Base-by-base conservation (phyloP, 2,888 invertebrate genomes). In the Metellina segmentata region DNA sequence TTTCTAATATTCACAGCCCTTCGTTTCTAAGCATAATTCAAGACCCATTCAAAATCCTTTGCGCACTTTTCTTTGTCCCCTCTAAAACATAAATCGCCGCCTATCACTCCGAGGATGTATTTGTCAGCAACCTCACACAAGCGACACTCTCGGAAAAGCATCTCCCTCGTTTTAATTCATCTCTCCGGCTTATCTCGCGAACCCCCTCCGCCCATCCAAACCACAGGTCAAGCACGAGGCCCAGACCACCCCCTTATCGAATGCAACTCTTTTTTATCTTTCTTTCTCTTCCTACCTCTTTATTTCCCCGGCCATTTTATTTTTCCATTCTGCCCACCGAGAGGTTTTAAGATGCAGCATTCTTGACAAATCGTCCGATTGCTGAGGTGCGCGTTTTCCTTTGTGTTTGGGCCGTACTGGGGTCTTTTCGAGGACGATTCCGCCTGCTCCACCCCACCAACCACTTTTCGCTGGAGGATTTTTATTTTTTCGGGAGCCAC, bases 331-430 rank as follows among this genome's bases (percentile, higher is more conserved):
- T 49, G 69, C 77, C 13, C 71, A 20, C 70, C 53, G 75, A 81
- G 71, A 20, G 16, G 82, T 78, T 83, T 85, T 77, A 88, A 90
- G 89, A 90, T 90, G 89, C 89, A 90, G 89, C 78, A 85, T 90
- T 90, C 89, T 90, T 85, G 85, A 90, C 89, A 90, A 90, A 90
- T 90, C 89, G 83, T 85, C 61, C 71, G 72, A 78, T 49, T 90
- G 89, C 89, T 90, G 77, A 90, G 77, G n/a, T 71, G 19, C 53
- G 89, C 89, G 72, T 20, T 79, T 90, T 85, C 89, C 77, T 79
- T 90, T 90, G 83, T 90, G 85, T 74, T 48, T 51, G 19, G 75
- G 72, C 61, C 72, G 20, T 69, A 51, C 51, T 78, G 53, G 71
- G 78, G 70, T 88, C 88, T 88, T 74, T 88, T 88, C 88, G 81